A percentile compares a stretch with the other conserved stretches of the same genome.
Evolutionary conservation across 1,140 invertebrate species (phyloP).

Genomic region (Eriocheir sinensis): DNA sequence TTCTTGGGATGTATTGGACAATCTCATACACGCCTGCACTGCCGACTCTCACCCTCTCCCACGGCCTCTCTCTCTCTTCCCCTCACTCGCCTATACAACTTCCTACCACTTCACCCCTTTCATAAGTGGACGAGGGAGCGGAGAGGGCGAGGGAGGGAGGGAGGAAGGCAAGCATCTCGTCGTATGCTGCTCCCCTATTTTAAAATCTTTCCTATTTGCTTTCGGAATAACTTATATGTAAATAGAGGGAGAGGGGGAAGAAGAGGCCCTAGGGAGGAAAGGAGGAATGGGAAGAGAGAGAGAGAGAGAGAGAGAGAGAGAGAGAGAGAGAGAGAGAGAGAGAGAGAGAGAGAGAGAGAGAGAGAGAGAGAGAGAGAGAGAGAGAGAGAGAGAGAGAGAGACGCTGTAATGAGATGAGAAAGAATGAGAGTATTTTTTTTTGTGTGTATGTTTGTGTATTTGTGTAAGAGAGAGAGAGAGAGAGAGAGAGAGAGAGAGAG

Average conservation of each 20-base stretch:
- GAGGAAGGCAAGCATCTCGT: background rate
- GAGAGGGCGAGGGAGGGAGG: background rate
- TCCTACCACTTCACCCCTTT: constrained; percentile 29
- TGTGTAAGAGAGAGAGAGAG: no score
- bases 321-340: background rate
- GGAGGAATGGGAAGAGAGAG: background rate
- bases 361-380: background rate
- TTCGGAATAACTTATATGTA: background rate
- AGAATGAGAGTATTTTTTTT: no score
- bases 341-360: constrained; percentile 17
- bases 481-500: no score
- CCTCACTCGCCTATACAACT: background rate
- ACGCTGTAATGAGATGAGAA: background rate
- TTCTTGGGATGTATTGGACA: background rate
- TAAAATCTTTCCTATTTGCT: background rate
- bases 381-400: background rate
- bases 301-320: constrained; percentile 2
- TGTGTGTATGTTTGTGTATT: no score
- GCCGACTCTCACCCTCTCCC: background rate
- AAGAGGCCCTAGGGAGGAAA: background rate
- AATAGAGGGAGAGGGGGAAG: constrained; percentile 23
- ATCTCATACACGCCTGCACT: background rate
- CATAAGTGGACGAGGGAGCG: background rate
- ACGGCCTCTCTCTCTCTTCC: background rate
- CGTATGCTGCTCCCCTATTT: background rate